phyloP scores from a whole-genome alignment of 2,113 vertebrate species.

The Melanerpes formicivorus region DNA sequence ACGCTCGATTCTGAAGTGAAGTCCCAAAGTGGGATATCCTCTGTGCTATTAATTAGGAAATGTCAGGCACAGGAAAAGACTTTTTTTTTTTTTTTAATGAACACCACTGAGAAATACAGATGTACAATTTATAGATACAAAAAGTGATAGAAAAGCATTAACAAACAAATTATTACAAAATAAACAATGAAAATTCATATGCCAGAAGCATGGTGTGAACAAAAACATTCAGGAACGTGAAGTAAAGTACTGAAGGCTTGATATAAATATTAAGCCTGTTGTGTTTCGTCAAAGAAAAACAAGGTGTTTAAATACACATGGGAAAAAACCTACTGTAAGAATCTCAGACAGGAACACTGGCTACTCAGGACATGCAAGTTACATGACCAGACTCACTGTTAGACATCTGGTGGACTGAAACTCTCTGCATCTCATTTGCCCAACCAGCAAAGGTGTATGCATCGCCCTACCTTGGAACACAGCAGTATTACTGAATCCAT shows the following conservation, averaged over 20 bases:
- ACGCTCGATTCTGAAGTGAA: not conserved
- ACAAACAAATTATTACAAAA: conserved; percentile 9
- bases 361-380: not conserved
- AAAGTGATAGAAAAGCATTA: not conserved
- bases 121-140: not conserved
- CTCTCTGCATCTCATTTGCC: not conserved
- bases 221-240: conserved; percentile 39
- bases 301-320: not conserved
- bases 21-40: not conserved
- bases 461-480: not conserved
- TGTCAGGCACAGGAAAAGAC: not conserved
- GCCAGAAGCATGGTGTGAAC: not conserved
- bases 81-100: not conserved
- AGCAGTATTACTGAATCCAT: not conserved
- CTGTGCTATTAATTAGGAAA: not conserved
- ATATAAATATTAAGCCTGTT: not conserved
- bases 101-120: not conserved
- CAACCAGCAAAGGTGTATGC: not conserved
- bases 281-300: not conserved
- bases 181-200: conserved; percentile 23
- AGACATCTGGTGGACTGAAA: not conserved
- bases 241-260: not conserved
- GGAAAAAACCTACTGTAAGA: not conserved
- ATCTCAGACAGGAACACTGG: not conserved
- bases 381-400: not conserved